These are phyloP conservation scores for Thecocarcelia acutangulata DNA, from an alignment of 2,888 invertebrate genomes.

Conservation along the genomic window DNA sequence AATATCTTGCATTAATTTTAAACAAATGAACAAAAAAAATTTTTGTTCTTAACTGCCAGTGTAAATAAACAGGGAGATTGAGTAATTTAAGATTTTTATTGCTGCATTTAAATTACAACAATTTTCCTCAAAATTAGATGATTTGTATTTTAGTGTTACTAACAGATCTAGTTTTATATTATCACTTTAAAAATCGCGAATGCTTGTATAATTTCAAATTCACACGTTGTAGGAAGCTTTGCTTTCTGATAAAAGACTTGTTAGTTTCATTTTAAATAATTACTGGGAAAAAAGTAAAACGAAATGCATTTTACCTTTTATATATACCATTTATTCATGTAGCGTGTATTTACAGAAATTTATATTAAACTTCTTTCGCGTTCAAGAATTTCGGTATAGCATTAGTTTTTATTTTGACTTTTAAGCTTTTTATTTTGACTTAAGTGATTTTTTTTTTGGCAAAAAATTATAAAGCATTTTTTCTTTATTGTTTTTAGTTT, in stretches of 20 bases:
- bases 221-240: slow-evolving; percentile 61
- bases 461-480: slow-evolving; percentile 1
- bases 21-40: slow-evolving; percentile 35
- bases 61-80: slow-evolving; percentile 41
- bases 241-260: slow-evolving; percentile 50
- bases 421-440: no score
- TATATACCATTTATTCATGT: slow-evolving; percentile 41
- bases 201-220: slow-evolving; percentile 12
- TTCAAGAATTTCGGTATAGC: slow-evolving; percentile 6
- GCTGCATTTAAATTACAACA: slow-evolving; percentile 56
- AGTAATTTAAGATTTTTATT: slow-evolving; percentile 64
- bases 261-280: slow-evolving; percentile 53
- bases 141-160: background rate
- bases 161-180: slow-evolving; percentile 42
- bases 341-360: slow-evolving; percentile 76
- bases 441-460: slow-evolving; percentile 28
- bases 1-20: slow-evolving; percentile 24
- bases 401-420: slow-evolving; percentile 5
- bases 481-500: no score
- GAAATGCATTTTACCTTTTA: slow-evolving; percentile 62
- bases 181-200: slow-evolving; percentile 42
- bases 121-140: slow-evolving; percentile 14
- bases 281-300: slow-evolving; percentile 54
- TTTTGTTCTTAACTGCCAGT: slow-evolving; percentile 36
- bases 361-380: slow-evolving; percentile 80